Conservation (phyloP, 2,113 vertebrate genomes). For the Rattus norvegicus region DNA sequence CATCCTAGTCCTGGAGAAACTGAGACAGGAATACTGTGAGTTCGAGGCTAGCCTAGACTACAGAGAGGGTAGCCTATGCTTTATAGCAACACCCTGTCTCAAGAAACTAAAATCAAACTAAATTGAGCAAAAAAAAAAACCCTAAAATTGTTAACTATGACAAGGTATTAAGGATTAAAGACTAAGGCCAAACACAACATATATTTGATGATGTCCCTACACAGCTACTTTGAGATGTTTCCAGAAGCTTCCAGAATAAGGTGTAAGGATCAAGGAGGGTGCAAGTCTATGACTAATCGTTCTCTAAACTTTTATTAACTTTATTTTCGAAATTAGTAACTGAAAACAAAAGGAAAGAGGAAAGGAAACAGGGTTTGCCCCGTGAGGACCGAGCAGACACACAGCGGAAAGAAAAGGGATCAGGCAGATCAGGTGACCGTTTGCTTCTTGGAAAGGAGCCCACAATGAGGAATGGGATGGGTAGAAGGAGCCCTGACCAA, state of each 20-base stretch:
- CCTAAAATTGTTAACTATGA: background rate
- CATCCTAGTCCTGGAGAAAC: background rate
- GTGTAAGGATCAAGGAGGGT: background rate
- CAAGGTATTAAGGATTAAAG: constrained; percentile 15
- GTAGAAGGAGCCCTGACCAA: background rate
- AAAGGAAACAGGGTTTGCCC: background rate
- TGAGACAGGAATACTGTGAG: background rate
- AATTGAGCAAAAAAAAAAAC: background rate
- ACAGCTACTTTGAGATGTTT: constrained; percentile 3
- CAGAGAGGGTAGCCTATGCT: background rate
- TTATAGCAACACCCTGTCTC: background rate
- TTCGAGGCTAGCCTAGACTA: background rate
- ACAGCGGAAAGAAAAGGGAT: background rate
- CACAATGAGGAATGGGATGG: fast-evolving
- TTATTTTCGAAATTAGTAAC: background rate
- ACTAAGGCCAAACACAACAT: background rate
- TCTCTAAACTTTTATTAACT: background rate
- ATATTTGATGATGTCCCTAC: background rate
- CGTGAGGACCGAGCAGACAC: background rate
- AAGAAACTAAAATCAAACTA: background rate
- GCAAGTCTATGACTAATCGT: background rate
- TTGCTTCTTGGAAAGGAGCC: background rate
- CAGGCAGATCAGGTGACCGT: background rate
- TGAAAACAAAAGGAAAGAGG: background rate
- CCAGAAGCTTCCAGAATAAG: background rate